Base-by-base conservation (phyloP, 2,888 invertebrate genomes). In the Caenorhabditis uteleia region DNA sequence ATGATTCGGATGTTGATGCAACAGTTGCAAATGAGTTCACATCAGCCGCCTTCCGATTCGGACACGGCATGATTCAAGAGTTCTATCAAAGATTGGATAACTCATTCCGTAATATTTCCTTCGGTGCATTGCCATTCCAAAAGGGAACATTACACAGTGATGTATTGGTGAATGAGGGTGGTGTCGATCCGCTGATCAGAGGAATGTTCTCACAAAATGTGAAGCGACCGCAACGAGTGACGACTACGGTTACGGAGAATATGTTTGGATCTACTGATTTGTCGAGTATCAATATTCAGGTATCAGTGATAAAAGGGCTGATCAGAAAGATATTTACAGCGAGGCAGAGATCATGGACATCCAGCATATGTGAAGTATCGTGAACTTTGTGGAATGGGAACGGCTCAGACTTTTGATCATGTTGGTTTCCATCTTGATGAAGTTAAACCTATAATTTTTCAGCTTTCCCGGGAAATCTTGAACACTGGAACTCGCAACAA, bases 211-310 rank as follows among this genome's bases (percentile, higher is more conserved):
- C 70, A 0, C 71, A 74, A 44, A 69, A 69, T 34, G 74, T 70
- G 29, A 77, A 77, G 46, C 50, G 77, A 44, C 77, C 77, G 10
- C 90, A 97, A 84, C 91, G 94, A 83, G 86, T 98, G 3, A 97
- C 95, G 79, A 87, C 89, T 0, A 94, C 95, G 83, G 87, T 97
- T 16, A 97, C 95, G 0, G 95, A 97, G 84, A 90, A 91, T 75
- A 87, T 97, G 8, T 88, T 88, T 74, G 70, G 86, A 85, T 36
- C 85, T 83, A 78, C 71, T 42, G 95, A 97, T 85, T 87, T 97
- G 70, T 95, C 94, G 1, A 91, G 95, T 1, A 91, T 95, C 84
- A 97, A 95, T 78, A 90, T 95, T 62, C 95, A 97, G n/a, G n/a
- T n/a, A n/a, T 29, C 39, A 8, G 20, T 39, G 20, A 20, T 39